Conservation (phyloP, 2,113 vertebrate genomes). For the rabbit (Oryctolagus cuniculus) region DNA sequence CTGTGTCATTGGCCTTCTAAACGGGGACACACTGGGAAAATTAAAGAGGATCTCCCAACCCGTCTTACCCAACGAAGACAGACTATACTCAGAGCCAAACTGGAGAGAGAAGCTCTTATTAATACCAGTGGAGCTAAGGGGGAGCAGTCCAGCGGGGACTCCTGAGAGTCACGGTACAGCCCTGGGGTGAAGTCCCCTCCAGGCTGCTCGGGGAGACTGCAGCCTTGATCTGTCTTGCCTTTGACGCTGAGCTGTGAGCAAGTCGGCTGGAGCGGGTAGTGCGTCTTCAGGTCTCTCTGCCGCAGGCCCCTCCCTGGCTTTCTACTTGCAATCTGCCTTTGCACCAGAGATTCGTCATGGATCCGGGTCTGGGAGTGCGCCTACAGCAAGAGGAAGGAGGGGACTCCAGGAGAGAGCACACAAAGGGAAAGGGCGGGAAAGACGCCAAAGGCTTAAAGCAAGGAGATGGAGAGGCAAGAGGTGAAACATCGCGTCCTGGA, state of each 20-base stretch:
- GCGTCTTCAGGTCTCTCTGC: conserved; percentile 45
- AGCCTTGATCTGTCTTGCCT: conserved; percentile 25
- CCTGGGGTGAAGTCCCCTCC: conserved; percentile 17
- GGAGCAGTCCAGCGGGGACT: conserved; percentile 22
- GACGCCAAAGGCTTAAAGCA: conserved; percentile 10
- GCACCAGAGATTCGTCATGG: conserved; percentile 56
- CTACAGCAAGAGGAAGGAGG: conserved; percentile 51
- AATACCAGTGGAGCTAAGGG: not conserved
- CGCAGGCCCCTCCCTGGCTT: not conserved
- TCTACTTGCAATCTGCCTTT: conserved; percentile 46
- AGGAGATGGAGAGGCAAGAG: not conserved
- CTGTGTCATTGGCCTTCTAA: not conserved
- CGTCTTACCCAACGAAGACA: conserved; percentile 53
- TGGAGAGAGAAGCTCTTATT: conserved; percentile 67
- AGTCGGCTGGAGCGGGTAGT: not conserved
- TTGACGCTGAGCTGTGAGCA: conserved; percentile 58
- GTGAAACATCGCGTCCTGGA: not conserved
- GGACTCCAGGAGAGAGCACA: not conserved
- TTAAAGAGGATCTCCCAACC: not conserved
- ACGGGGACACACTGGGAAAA: not conserved
- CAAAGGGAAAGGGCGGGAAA: not conserved
- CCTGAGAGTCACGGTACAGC: not conserved
- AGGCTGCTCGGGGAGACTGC: not conserved
- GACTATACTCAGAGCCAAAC: conserved; percentile 27
- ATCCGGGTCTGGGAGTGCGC: not conserved